phyloP scores from a whole-genome alignment of 37 sponge, comb jelly and placozoan genomes.

The Geodia barretti region DNA sequence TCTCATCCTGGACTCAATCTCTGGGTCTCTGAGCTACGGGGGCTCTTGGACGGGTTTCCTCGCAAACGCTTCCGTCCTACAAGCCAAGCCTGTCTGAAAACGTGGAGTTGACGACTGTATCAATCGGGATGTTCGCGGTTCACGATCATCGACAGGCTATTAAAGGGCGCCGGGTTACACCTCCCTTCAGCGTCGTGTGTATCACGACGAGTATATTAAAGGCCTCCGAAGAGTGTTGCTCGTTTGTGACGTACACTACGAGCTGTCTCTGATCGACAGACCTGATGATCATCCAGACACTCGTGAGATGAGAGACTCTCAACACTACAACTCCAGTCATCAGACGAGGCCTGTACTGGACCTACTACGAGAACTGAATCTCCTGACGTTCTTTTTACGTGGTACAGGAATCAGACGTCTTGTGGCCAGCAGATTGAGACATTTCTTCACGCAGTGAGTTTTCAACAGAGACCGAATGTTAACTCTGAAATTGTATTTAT shows the following conservation, averaged over 20 bases:
- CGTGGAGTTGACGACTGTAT: conserved; percentile 53
- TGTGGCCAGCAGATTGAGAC: too few relatives aligned
- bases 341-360: conserved; percentile 76
- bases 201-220: conserved; percentile 81
- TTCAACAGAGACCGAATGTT: too few relatives aligned
- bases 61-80: conserved; percentile 78
- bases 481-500: too few relatives aligned
- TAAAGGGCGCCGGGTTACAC: too few relatives aligned
- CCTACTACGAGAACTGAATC: conserved; percentile 70
- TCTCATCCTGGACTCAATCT: conserved; percentile 45
- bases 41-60: conserved; percentile 95
- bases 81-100: conserved; percentile 66
- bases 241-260: conserved; percentile 87
- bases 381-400: conserved; percentile 82
- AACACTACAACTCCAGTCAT: conserved; percentile 50
- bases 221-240: conserved; percentile 70
- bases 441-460: too few relatives aligned
- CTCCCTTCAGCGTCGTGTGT: too few relatives aligned
- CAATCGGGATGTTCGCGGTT: conserved; percentile 80
- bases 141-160: conserved; percentile 82
- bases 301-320: conserved; percentile 60
- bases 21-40: conserved; percentile 31
- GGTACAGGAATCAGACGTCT: conserved; percentile 55
- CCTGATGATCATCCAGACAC: conserved; percentile 86
- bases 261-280: conserved; percentile 76